Conservation (phyloP, 2,113 vertebrate species). For the Aleadryas rufinucha region DNA sequence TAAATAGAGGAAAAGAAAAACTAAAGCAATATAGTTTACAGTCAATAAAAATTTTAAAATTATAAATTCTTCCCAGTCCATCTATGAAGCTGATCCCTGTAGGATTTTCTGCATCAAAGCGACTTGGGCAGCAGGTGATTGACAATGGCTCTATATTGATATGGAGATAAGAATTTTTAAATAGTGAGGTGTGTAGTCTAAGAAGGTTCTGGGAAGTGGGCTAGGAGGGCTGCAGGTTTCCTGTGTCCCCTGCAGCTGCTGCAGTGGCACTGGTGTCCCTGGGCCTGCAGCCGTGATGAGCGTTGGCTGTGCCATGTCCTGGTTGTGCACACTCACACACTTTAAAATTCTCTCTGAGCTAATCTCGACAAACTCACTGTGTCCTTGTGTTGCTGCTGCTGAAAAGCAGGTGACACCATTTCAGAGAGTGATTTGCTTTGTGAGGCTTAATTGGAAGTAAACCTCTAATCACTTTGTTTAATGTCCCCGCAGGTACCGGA, state of each 20-base stretch:
- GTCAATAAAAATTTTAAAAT: neutral
- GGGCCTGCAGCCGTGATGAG: rapidly evolving
- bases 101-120: neutral
- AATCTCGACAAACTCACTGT: neutral
- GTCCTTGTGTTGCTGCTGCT: neutral
- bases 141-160: neutral
- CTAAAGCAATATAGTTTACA: neutral
- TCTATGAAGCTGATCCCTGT: neutral
- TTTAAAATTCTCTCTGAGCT: neutral
- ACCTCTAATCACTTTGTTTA: neutral
- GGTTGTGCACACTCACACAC: rapidly evolving
- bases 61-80: neutral
- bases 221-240: neutral
- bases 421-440: neutral
- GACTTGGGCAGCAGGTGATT: neutral
- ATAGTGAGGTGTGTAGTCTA: rapidly evolving
- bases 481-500: slow-evolving; percentile 84
- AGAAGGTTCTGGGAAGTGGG: neutral
- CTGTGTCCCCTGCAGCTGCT: neutral
- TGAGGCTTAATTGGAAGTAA: neutral
- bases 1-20: neutral
- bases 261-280: neutral
- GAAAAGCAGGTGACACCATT: neutral
- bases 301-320: rapidly evolving
- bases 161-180: neutral